Evolutionary conservation across 2,888 invertebrate genomes (phyloP).

Genomic region (Capitulum mitella): DNA sequence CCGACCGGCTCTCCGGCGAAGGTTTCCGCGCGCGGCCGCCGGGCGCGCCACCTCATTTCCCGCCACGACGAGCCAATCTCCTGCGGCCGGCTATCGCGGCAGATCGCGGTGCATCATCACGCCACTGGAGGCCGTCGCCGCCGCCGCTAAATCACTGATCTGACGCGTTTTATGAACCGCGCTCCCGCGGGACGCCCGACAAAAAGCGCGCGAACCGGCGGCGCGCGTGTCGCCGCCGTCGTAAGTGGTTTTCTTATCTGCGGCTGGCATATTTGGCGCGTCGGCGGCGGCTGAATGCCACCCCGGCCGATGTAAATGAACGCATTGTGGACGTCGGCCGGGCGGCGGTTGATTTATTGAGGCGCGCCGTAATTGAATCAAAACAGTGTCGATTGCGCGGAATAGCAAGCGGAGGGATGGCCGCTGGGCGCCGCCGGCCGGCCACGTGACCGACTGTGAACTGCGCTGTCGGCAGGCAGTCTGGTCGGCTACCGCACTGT

Average conservation of each 20-base stretch:
- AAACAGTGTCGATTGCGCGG: conserved; percentile 7
- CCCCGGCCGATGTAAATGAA: conserved; percentile 11
- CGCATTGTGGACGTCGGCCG: not conserved
- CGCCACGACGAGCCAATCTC: conserved; percentile 5
- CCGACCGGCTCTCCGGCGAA: not conserved
- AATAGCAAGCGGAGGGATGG: not conserved
- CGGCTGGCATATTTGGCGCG: conserved; percentile 7
- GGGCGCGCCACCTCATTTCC: conserved; percentile 4
- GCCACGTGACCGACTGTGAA: no score
- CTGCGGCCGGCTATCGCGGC: not conserved
- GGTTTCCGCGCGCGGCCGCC: not conserved
- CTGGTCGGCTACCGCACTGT: no score
- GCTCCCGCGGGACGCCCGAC: not conserved
- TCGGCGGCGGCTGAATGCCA: not conserved
- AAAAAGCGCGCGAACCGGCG: not conserved
- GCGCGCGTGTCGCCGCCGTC: not conserved
- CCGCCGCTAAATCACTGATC: conserved; percentile 17
- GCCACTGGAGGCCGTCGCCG: no score
- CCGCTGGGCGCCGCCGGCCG: no score
- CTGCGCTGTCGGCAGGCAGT: no score
- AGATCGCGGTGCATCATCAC: not conserved
- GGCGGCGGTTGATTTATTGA: not conserved
- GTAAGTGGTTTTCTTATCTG: conserved; percentile 24
- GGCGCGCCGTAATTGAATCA: not conserved
- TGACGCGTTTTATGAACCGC: not conserved